These are phyloP conservation scores for Caenorhabditis macrosperma DNA, from an alignment of 2,888 invertebrate genomes.

Conservation along the genomic window DNA sequence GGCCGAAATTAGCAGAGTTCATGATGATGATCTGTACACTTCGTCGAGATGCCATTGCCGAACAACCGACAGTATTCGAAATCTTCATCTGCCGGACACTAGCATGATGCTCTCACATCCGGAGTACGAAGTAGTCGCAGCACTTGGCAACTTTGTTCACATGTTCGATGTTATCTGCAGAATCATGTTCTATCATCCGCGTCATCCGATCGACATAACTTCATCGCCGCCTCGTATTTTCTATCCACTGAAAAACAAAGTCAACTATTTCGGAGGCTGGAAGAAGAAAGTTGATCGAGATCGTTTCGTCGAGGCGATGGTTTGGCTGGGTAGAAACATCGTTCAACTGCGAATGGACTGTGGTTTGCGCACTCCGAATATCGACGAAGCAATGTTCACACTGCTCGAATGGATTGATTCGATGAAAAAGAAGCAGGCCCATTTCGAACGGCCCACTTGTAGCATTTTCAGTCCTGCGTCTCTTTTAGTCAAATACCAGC, in stretches of 20 bases:
- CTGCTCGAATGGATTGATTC: slow-evolving; percentile 21
- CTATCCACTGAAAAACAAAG: background rate
- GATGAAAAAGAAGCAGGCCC: background rate
- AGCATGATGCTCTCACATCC: slow-evolving; percentile 11
- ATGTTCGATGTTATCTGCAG: slow-evolving; percentile 13
- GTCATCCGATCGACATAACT: background rate
- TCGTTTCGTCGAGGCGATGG: slow-evolving; percentile 7
- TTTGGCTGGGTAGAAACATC: slow-evolving; percentile 11
- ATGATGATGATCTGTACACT: background rate
- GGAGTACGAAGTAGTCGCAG: background rate
- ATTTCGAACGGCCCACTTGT: slow-evolving; percentile 10
- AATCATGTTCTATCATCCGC: slow-evolving; percentile 11
- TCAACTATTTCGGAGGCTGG: background rate
- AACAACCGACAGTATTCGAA: slow-evolving; percentile 2
- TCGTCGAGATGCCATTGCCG: slow-evolving; percentile 14
- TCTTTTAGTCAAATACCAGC: slow-evolving; percentile 5
- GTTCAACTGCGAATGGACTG: slow-evolving; percentile 14
- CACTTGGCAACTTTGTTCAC: background rate
- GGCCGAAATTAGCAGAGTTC: slow-evolving; percentile 14
- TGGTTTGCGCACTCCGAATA: slow-evolving; percentile 25
- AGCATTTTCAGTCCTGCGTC: slow-evolving; percentile 19
- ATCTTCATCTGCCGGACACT: slow-evolving; percentile 11
- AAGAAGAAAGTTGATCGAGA: slow-evolving; percentile 26
- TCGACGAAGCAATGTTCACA: slow-evolving; percentile 1
- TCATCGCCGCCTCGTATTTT: background rate